A percentile compares a stretch with the other conserved stretches of the same genome.
phyloP scores from a whole-genome alignment of 2,888 invertebrate genomes.

The Acronicta psi region DNA sequence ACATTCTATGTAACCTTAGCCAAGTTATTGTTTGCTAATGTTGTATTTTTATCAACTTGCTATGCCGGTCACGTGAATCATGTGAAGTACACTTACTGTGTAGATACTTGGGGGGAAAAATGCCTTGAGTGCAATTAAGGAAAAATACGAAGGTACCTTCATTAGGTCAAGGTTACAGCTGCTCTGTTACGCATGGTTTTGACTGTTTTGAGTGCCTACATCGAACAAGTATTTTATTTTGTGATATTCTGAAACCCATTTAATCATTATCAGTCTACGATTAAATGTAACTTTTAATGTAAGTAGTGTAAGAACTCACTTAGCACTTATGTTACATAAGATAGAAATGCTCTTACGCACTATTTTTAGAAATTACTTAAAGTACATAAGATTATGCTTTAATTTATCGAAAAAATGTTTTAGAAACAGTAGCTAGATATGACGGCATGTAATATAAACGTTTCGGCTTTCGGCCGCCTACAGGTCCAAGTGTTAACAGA shows the following conservation, averaged over 20 bases:
- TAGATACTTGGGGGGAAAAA: slow-evolving; percentile 39
- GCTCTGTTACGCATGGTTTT: slow-evolving; percentile 29
- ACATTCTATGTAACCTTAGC: slow-evolving; percentile 50
- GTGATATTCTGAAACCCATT: no score
- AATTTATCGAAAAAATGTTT: neutral
- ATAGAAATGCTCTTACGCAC: no score
- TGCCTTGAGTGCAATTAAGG: slow-evolving; percentile 62
- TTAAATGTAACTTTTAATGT: no score
- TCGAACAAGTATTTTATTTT: slow-evolving; percentile 4
- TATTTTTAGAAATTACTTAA: no score
- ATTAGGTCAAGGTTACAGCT: slow-evolving; percentile 69
- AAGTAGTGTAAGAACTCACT: no score
- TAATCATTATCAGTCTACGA: no score
- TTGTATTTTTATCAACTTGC: slow-evolving; percentile 54
- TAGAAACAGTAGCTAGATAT: neutral
- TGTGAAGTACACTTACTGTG: slow-evolving; percentile 44
- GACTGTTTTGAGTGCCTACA: no score
- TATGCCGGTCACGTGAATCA: slow-evolving; percentile 59
- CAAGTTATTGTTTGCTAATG: slow-evolving; percentile 68
- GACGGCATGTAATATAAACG: slow-evolving; percentile 53
- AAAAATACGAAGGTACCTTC: slow-evolving; percentile 50
- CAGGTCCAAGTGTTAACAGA: slow-evolving; percentile 62
- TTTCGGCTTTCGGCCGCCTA: slow-evolving; percentile 69
- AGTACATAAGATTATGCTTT: no score
- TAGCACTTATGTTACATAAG: no score